phyloP scores from a whole-genome alignment of 2,113 vertebrate species.

The Myrmophylax atrothorax region DNA sequence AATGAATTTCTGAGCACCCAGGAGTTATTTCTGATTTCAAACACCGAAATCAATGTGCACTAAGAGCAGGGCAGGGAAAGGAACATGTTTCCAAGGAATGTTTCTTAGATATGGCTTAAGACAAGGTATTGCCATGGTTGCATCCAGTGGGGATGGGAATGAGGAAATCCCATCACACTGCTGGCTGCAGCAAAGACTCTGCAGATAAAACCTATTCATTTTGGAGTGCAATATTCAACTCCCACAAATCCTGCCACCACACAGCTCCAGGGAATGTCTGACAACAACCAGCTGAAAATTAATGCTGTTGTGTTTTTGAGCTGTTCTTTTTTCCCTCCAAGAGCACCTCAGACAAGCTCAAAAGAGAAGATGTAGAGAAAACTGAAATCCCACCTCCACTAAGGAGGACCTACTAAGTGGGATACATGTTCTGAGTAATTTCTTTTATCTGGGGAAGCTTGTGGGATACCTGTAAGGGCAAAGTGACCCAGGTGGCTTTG shows the following conservation, averaged over 20 bases:
- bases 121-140: not conserved
- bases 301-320: not conserved
- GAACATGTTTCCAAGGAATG: not conserved
- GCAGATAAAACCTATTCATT: not conserved
- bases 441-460: not conserved
- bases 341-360: not conserved
- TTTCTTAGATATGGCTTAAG: not conserved
- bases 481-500: not conserved
- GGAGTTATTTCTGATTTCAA: not conserved
- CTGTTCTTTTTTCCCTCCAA: not conserved
- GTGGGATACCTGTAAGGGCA: not conserved
- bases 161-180: not conserved
- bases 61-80: not conserved
- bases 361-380: not conserved
- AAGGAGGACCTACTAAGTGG: not conserved
- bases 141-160: rapidly evolving
- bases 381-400: not conserved
- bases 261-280: not conserved
- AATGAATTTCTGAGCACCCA: not conserved
- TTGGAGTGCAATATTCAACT: not conserved
- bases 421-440: not conserved
- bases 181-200: not conserved
- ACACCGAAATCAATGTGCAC: not conserved
- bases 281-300: not conserved
- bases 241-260: not conserved